Base-by-base conservation (phyloP, 2,113 vertebrate genomes). In the Ctenomys sociabilis region DNA sequence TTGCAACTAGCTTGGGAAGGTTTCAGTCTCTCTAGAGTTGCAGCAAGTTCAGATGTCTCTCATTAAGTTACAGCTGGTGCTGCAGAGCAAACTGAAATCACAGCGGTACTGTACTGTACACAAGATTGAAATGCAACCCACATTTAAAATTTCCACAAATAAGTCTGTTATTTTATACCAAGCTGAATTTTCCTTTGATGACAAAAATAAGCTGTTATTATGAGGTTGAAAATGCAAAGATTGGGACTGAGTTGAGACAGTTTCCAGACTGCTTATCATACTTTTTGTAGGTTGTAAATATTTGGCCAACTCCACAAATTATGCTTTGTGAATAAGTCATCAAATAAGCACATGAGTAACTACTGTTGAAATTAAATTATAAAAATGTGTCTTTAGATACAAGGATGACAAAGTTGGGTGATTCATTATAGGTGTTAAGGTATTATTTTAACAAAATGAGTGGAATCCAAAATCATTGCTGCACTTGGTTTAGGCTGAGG, bases 141-240 rank as follows among this genome's bases (percentile, higher is more conserved):
- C 82, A 93, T 80, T 97, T 94, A 95, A 82, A 66, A 80, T 86
- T 78, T 92, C 88, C 81, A 72, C 72, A 97, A 94, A 93, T 93
- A 97, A 95, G 32, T 86, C 92, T 96, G 75, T 90, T 94, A 81
- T 97, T 97, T 96, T 95, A 95, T 95, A 92, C 72, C 57, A 66
- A 96, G 66, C 93, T 84, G 84, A 84, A 93, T 92, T 95, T 97
- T 81, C 52, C 85, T 96, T 81, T 97, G 95, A 97, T 91, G 95
- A 90, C 90, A 96, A 95, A 97, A 96, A 95, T 93, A 97, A 95
- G 88, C 94, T 95, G 70, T 75, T 95, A 80, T 87, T 94, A 91
- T 80, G 78, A 91, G 73, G 66, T 94, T 97, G 93, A 87, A 87
- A 96, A 96, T 96, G 77, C 93, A 96, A 88, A 95, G 81, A 96